phyloP scores from a whole-genome alignment of 1,140 invertebrate species.

The Panulirus ornatus region DNA sequence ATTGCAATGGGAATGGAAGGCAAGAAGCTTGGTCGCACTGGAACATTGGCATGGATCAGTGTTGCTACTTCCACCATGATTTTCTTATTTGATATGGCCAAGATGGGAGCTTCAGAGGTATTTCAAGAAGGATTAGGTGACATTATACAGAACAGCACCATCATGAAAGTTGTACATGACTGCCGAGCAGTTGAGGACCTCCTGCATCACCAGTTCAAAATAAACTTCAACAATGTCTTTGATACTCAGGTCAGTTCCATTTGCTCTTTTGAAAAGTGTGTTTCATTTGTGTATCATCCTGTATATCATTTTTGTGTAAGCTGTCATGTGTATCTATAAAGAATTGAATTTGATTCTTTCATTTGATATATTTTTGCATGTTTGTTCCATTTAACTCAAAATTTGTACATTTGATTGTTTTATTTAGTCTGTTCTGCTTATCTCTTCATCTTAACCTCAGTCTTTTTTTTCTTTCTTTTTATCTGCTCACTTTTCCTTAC shows the following conservation, averaged over 20 bases:
- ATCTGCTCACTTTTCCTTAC: no score
- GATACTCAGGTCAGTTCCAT: constrained; percentile 59
- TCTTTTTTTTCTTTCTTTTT: no score
- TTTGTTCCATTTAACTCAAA: no score
- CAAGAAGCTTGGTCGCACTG: constrained; percentile 18
- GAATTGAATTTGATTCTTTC: no score
- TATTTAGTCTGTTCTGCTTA: no score
- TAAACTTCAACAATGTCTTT: constrained; percentile 58
- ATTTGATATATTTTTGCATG: no score
- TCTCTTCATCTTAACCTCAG: no score
- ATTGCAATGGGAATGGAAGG: constrained; percentile 30
- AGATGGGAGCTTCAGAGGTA: constrained; percentile 32
- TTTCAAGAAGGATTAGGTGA: constrained; percentile 29
- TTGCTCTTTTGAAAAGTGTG: no score
- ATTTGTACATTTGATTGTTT: no score
- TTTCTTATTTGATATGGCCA: constrained; percentile 56
- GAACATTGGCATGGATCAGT: constrained; percentile 36
- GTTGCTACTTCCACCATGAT: constrained; percentile 46
- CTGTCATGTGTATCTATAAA: no score
- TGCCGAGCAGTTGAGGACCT: constrained; percentile 46
- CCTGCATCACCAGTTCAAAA: constrained; percentile 45
- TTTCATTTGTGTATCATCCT: no score
- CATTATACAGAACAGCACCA: neutral
- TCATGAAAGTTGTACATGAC: constrained; percentile 56
- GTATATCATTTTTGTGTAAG: no score